Evolutionary conservation across 2,797 vertebrate species (phyloP), one percentile per base, ranked within the genome.

Genomic region (Fratercula arctica): DNA sequence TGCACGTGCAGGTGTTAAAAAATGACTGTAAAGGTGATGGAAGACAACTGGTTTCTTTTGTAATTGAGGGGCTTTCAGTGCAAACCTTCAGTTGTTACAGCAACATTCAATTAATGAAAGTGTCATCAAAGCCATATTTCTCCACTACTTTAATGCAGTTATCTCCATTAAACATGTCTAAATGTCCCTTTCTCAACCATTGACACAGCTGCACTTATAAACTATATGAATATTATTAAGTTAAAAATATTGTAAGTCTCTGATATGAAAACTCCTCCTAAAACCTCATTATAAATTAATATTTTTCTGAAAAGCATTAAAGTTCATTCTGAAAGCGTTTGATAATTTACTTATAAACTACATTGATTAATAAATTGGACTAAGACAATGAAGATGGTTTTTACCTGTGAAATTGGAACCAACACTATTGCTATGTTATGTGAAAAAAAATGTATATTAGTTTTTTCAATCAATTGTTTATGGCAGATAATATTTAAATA

Each of bases 81-180:
- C 29, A 93, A 91, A 89, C 91, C 85, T 97, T 96, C 80, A 85
- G 96, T 96, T 98, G 93, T 97, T 97, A 97, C 97, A 78, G 87
- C 76, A 96, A 98, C 67, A 41, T 94, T 96, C 91, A 97, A 95
- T 97, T 97, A 97, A 96, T 89, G 82, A 83, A 96, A 95, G 66
- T 95, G 90, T 93, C 84, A 96, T 95, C 86, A 97, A 97, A 97
- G 82, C 87, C 77, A 60, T 95, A 92, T 92, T 90, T 93, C 91
- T 93, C 77, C 21, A 61, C 75, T 85, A 72, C 60, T 95, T 97
- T 92, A 77, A 79, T 87, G 78, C 28, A 76, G 69, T 80, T 93
- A 90, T 89, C 83, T 87, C 13, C 61, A 86, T 96, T 93, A 94
- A 91, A 73, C 24, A 54, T 81, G 68, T 94, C 53, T 90, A 84